Evolutionary conservation across 2,888 invertebrate species (phyloP), one percentile per base, ranked within the genome.

Genomic region (Aplocera efformata): DNA sequence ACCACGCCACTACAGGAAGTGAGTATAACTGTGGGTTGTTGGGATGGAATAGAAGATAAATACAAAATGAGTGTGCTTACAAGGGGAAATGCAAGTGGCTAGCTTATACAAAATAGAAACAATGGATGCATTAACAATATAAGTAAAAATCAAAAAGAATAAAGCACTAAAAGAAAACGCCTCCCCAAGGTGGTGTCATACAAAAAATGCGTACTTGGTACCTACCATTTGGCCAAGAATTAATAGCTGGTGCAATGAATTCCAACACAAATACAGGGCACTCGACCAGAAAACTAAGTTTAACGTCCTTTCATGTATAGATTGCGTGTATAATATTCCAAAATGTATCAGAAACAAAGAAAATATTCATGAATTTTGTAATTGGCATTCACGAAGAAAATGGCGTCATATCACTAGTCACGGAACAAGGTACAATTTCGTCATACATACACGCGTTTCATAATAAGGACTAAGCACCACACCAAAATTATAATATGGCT

Each of bases 331-430:
- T 10, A 24, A 28, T 27, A 13, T 32, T 36, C 25, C 40, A 26
- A 27, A 35, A 34, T 48, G 38, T 42, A 46, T 38, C 35, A 61
- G 64, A 62, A 75, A 76, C 78, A 77, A 81, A 74, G 81, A 79
- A 78, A 79, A 72, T 79, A 79, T 68, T 73, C 71, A 76, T 79
- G 79, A 82, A 78, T 77, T 78, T 77, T 67, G 72, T 88, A 85
- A 86, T 85, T 88, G 88, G 88, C 83, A 86, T 86, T 84, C 88
- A 86, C 81, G 84, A 83, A 89, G 86, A 89, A 88, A 89, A 89
- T 89, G 88, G 88, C 88, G 88, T 88, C 88, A 84, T 86, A 86
- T 83, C 84, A 86, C 83, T 83, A 80, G 77, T 85, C 85, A 85
- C 82, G 81, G 85, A 86, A 84, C 84, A 84, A 86, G 84, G 85